These are phyloP conservation scores for Drosophila biarmipes DNA, from an alignment of 1,140 invertebrate species.

Conservation along the genomic window DNA sequence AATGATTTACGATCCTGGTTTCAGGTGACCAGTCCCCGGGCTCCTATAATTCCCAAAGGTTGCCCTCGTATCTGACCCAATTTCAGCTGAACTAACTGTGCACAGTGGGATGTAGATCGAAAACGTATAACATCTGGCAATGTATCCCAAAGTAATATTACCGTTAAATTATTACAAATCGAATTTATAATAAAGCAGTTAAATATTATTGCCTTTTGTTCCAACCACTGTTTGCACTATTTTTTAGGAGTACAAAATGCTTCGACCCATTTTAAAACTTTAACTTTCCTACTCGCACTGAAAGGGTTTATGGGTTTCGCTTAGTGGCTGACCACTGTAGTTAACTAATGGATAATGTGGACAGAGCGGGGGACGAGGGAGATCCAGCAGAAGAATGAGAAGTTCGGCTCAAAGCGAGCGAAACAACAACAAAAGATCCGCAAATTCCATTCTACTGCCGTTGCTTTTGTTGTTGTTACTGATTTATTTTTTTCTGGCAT, in stretches of 20 bases:
- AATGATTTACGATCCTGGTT: conserved; percentile 9
- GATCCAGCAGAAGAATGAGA: conserved; percentile 31
- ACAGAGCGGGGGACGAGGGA: not conserved
- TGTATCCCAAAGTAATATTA: too few species aligned
- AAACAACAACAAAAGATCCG: conserved; percentile 21
- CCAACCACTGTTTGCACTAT: too few species aligned
- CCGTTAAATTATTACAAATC: too few species aligned
- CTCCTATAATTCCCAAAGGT: not conserved
- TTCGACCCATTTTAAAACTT: too few species aligned
- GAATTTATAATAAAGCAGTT: too few species aligned
- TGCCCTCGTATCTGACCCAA: conserved; percentile 2
- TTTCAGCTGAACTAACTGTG: conserved; percentile 1
- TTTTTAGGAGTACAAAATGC: too few species aligned
- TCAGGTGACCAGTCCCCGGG: not conserved
- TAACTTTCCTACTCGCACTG: too few species aligned
- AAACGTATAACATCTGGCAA: not conserved
- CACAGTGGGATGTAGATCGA: not conserved
- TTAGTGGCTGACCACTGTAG: conserved; percentile 4
- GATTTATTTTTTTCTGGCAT: conserved; percentile 29
- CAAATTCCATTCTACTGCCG: conserved; percentile 18
- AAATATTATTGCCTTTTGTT: too few species aligned
- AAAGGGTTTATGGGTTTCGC: not conserved
- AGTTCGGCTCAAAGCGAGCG: conserved; percentile 26
- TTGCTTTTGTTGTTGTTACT: conserved; percentile 27
- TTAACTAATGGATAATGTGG: conserved; percentile 3